These are phyloP conservation scores for Galaxea fascicularis DNA, from an alignment of 92 coral and sea anemone genomes.

Conservation along the genomic window DNA sequence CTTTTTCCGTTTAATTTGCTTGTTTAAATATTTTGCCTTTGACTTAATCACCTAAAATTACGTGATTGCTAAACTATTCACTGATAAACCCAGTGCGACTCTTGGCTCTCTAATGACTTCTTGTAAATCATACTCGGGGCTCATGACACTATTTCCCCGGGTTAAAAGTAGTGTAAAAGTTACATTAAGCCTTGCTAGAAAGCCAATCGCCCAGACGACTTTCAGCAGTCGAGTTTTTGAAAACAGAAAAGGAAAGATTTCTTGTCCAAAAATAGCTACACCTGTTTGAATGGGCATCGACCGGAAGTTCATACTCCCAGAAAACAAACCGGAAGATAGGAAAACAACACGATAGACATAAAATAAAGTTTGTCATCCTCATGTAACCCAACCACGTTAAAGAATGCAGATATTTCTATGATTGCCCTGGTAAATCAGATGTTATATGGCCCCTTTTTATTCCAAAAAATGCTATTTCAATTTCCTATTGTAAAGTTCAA, in stretches of 20 bases:
- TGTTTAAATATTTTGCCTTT: no score
- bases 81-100: neutral
- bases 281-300: neutral
- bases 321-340: neutral
- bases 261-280: neutral
- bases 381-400: neutral
- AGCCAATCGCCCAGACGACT: neutral
- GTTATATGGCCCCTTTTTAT: no score
- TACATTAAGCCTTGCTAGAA: neutral
- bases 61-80: neutral
- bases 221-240: neutral
- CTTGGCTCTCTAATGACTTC: no score
- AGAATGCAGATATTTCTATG: neutral
- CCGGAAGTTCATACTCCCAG: neutral
- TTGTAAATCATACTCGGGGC: neutral
- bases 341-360: no score
- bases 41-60: neutral
- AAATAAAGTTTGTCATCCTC: no score
- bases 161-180: no score
- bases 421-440: neutral
- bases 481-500: slow-evolving; percentile 6
- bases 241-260: neutral
- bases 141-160: no score
- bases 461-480: neutral
- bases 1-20: neutral